Evolutionary conservation across 2,888 invertebrate species (phyloP).

Genomic region (Stenurella melanura): DNA sequence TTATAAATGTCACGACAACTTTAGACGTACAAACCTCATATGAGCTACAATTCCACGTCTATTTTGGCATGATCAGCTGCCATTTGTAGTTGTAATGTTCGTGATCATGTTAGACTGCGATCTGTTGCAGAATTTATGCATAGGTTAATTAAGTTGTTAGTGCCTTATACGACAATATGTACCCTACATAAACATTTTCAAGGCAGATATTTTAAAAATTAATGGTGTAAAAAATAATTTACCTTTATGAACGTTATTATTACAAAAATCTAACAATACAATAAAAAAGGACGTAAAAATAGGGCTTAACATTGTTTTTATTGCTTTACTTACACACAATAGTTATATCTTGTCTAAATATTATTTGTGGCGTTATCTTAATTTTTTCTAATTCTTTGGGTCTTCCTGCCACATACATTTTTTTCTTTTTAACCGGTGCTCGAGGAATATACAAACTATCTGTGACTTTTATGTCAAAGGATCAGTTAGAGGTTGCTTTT

Average conservation of each 20-base stretch:
- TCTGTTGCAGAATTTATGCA: not conserved
- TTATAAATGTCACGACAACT: not conserved
- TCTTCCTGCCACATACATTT: no score
- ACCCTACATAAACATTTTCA: not conserved
- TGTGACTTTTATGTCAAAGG: no score
- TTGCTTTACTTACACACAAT: no score
- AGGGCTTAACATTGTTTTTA: not conserved
- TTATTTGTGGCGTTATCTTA: no score
- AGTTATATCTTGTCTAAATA: no score
- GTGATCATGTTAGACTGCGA: not conserved
- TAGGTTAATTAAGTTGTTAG: slow-evolving; percentile 3
- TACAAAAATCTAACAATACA: not conserved
- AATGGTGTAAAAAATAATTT: not conserved
- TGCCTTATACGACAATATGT: not conserved
- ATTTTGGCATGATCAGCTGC: not conserved
- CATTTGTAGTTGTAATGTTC: not conserved
- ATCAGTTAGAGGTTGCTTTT: no score
- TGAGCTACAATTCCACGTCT: not conserved
- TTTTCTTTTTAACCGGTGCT: no score
- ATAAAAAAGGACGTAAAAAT: not conserved
- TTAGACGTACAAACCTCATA: not conserved
- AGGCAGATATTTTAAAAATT: not conserved
- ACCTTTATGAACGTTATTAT: not conserved
- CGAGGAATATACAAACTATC: no score
- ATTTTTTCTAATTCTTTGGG: no score